Evolutionary conservation across 1,140 invertebrate genomes (phyloP).

Genomic region (Melanaphis sacchari): DNA sequence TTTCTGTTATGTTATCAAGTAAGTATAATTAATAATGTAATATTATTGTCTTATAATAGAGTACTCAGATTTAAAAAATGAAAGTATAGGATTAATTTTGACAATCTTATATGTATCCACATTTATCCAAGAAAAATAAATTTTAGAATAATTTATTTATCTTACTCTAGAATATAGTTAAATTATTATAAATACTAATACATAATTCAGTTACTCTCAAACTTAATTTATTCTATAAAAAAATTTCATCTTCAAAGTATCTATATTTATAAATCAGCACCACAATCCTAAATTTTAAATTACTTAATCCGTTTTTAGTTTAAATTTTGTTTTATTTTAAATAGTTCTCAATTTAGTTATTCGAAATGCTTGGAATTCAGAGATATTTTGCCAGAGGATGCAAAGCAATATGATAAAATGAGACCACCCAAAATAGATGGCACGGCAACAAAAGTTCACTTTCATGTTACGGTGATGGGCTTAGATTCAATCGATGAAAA

Average conservation of each 20-base stretch:
- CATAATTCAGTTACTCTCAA: background rate
- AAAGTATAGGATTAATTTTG: background rate
- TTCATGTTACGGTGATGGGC: constrained; percentile 92
- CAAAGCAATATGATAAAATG: constrained; percentile 88
- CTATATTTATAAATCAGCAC: background rate
- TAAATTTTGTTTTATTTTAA: background rate
- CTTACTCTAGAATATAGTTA: background rate
- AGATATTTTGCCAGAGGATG: constrained; percentile 85
- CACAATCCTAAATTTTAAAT: background rate
- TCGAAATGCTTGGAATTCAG: constrained; percentile 79
- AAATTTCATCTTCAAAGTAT: background rate
- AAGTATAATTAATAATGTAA: background rate
- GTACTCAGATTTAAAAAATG: background rate
- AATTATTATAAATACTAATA: background rate
- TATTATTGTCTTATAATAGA: background rate
- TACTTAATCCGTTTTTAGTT: background rate
- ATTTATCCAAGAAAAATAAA: background rate
- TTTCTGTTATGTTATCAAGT: background rate
- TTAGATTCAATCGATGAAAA: constrained; percentile 91
- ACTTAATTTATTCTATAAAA: background rate
- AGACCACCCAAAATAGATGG: constrained; percentile 86
- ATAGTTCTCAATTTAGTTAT: constrained; percentile 60
- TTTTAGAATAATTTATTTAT: background rate
- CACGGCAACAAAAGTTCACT: constrained; percentile 83
- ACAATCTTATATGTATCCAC: background rate